These are phyloP conservation scores for Choloepus hoffmanni DNA, from an alignment of 2,113 vertebrate genomes.

Conservation along the genomic window DNA sequence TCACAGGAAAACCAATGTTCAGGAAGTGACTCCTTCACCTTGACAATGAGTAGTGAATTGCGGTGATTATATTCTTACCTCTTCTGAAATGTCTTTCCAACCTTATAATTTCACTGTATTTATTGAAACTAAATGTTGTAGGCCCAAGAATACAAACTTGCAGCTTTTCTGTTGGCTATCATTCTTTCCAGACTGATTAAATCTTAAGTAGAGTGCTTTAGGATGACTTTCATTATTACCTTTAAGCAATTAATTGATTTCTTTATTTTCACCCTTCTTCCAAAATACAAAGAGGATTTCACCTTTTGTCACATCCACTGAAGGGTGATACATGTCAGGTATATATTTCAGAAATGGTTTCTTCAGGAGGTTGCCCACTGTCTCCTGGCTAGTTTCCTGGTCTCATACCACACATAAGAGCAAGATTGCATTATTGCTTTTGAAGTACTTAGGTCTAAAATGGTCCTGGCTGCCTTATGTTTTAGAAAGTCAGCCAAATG, in stretches of 20 bases:
- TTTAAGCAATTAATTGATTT: conserved; percentile 26
- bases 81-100: neutral
- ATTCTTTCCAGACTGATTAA: neutral
- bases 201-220: neutral
- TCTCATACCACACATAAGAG: neutral
- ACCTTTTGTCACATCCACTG: neutral
- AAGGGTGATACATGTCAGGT: neutral
- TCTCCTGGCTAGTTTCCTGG: neutral
- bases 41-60: neutral
- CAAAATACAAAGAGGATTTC: neutral
- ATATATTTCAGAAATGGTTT: neutral
- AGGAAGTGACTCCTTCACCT: neutral
- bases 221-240: neutral
- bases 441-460: conserved; percentile 1
- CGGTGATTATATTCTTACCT: neutral
- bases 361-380: neutral
- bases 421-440: neutral
- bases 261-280: neutral
- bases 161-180: neutral
- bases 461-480: neutral
- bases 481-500: conserved; percentile 19
- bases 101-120: neutral
- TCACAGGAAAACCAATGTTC: neutral
- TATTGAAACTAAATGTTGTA: neutral
- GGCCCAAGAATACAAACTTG: neutral